Conservation (phyloP, 2,888 invertebrate species). For the Leucozona laternaria region DNA sequence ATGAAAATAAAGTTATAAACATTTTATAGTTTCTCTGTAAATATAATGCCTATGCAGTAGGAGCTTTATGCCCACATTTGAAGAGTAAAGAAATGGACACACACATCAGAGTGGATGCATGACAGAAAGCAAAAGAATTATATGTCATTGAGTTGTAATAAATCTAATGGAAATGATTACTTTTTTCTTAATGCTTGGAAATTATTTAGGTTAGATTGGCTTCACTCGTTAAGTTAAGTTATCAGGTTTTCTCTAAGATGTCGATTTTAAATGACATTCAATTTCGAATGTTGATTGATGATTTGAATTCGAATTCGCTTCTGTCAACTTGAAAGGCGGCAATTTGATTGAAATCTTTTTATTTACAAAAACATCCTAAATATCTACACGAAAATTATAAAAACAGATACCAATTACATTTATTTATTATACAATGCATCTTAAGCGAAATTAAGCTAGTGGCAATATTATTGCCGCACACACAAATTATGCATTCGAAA, state of each 20-base stretch:
- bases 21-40: constrained; percentile 29
- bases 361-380: too few species aligned
- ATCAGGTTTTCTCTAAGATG: background rate
- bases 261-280: background rate
- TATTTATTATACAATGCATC: background rate
- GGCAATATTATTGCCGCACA: constrained; percentile 37
- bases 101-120: constrained; percentile 10
- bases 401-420: background rate
- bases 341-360: too few species aligned
- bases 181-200: constrained; percentile 10
- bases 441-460: background rate
- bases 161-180: constrained; percentile 25
- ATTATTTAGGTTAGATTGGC: background rate
- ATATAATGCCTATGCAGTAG: background rate
- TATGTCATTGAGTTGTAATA: constrained; percentile 32
- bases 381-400: too few species aligned
- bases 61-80: background rate
- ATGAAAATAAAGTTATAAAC: constrained; percentile 70
- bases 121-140: constrained; percentile 15
- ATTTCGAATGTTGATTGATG: background rate
- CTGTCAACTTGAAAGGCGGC: background rate
- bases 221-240: background rate
- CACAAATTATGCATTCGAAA: constrained; percentile 38
- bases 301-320: background rate
- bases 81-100: constrained; percentile 16